Evolutionary conservation across 2,888 invertebrate genomes (phyloP).

Genomic region (Drosophila mettleri): DNA sequence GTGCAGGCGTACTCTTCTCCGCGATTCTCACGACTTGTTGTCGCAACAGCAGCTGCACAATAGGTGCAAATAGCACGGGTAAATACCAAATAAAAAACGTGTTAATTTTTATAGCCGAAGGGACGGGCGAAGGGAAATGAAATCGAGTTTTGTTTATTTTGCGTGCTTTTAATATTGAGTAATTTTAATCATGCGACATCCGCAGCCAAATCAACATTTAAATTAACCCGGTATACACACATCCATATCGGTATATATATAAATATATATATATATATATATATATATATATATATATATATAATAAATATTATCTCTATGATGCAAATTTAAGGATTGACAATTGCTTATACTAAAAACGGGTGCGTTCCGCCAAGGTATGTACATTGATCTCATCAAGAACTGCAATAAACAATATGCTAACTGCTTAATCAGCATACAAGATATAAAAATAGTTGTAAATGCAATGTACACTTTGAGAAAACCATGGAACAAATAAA

Average conservation of each 20-base stretch:
- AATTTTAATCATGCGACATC: slow-evolving; percentile 63
- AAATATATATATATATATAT: too few relatives aligned
- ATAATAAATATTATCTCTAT: background rate
- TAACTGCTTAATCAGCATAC: slow-evolving; percentile 14
- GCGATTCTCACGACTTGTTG: slow-evolving; percentile 21
- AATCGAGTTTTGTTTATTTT: slow-evolving; percentile 48
- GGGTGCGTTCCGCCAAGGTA: slow-evolving; percentile 23
- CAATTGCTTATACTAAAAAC: background rate
- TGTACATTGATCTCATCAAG: slow-evolving; percentile 2
- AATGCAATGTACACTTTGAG: background rate
- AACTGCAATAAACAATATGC: slow-evolving; percentile 6
- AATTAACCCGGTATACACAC: background rate
- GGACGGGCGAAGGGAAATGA: slow-evolving; percentile 11
- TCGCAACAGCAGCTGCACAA: slow-evolving; percentile 21
- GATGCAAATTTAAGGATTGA: slow-evolving; percentile 32
- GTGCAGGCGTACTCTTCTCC: slow-evolving; percentile 12
- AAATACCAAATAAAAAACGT: slow-evolving; percentile 59
- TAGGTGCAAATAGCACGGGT: slow-evolving; percentile 58
- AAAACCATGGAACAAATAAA: background rate
- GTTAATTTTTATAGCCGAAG: slow-evolving; percentile 58
- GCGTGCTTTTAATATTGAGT: slow-evolving; percentile 59
- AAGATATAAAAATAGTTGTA: slow-evolving; percentile 1
- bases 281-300: background rate
- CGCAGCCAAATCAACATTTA: background rate
- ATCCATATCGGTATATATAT: background rate